Conservation (phyloP, 2,888 invertebrate genomes). For the Alloscopus bannaensis region DNA sequence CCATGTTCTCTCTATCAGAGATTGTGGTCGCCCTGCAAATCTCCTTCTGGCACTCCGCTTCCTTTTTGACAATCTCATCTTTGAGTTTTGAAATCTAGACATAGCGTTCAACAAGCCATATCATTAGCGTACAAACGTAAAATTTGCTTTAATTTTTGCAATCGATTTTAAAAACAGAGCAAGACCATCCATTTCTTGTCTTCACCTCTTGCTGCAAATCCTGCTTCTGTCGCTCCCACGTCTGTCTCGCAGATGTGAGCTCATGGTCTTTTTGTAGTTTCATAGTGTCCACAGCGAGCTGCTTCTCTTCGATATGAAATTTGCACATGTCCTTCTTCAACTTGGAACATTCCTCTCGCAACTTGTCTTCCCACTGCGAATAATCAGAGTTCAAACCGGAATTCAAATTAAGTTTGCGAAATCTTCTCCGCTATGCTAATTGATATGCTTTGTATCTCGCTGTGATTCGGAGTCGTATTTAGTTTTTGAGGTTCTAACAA, state of each 20-base stretch:
- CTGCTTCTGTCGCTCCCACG: constrained; percentile 78
- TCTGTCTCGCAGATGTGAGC: constrained; percentile 77
- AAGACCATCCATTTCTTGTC: too few relatives aligned
- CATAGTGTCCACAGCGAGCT: constrained; percentile 79
- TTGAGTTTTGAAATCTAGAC: constrained; percentile 82
- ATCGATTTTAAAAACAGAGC: too few relatives aligned
- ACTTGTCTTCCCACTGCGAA: constrained; percentile 80
- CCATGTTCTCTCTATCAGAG: constrained; percentile 83
- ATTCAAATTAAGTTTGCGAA: not conserved
- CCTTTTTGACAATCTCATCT: constrained; percentile 81
- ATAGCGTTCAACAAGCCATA: too few relatives aligned
- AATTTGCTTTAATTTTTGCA: too few relatives aligned
- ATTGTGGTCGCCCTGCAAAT: constrained; percentile 81
- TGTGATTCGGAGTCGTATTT: too few relatives aligned
- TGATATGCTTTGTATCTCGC: too few relatives aligned
- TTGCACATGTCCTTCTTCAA: constrained; percentile 81
- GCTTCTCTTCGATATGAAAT: constrained; percentile 80
- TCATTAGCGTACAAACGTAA: too few relatives aligned
- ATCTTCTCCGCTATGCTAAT: too few relatives aligned
- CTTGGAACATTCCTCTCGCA: constrained; percentile 80
- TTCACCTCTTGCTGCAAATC: constrained; percentile 79
- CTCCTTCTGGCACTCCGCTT: constrained; percentile 78
- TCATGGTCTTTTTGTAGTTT: constrained; percentile 80
- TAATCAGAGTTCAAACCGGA: not conserved
- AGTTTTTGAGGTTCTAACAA: too few relatives aligned